phyloP scores from a whole-genome alignment of 92 coral and sea anemone species.

The Phymanthus crucifer region DNA sequence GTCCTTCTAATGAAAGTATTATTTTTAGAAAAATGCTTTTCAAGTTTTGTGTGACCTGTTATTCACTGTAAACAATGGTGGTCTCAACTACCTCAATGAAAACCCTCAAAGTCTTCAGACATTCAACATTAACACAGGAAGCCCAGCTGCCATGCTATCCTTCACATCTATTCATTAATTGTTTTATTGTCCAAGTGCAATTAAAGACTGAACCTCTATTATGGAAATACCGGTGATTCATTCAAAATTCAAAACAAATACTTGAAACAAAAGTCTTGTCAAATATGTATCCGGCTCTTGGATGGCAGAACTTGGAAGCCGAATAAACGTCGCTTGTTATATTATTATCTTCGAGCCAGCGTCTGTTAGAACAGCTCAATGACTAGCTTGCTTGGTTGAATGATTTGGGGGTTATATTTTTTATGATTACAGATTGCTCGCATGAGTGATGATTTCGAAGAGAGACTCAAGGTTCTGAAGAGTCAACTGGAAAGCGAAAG shows the following conservation, averaged over 20 bases:
- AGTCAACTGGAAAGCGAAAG: constrained; percentile 84
- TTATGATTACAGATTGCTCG: constrained; percentile 70
- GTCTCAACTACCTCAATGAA: neutral
- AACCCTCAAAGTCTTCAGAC: neutral
- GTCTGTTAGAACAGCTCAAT: neutral
- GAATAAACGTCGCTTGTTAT: neutral
- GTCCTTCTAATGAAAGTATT: neutral
- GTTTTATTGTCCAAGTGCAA: constrained; percentile 19
- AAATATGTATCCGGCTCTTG: constrained; percentile 24
- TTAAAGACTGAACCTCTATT: constrained; percentile 25
- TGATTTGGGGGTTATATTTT: constrained; percentile 21
- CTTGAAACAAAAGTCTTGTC: constrained; percentile 34
- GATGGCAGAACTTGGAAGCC: constrained; percentile 3
- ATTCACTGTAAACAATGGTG: neutral
- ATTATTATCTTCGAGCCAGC: neutral
- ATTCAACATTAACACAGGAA: constrained; percentile 9
- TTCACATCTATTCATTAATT: constrained; percentile 24
- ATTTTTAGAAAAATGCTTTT: neutral
- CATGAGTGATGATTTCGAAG: constrained; percentile 91
- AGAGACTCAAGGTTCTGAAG: constrained; percentile 74
- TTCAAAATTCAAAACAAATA: constrained; percentile 22
- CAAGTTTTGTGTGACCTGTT: neutral
- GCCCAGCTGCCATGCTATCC: neutral
- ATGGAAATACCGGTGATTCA: constrained; percentile 16
- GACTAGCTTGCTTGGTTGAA: neutral